Conservation (phyloP, 2,888 invertebrate species). For the Omphaloscelis lunosa region DNA sequence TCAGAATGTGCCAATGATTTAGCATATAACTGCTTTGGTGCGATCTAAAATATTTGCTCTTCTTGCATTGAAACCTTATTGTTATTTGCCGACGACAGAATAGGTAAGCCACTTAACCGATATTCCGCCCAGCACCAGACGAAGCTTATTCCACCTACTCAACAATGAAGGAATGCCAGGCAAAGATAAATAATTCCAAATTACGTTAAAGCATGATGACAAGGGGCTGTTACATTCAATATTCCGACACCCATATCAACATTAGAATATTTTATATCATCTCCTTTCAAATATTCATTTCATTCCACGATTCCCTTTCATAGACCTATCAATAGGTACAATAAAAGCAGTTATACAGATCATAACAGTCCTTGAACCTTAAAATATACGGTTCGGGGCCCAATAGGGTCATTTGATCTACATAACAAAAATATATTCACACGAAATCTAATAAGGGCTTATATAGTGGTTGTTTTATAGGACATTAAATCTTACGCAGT, state of each 20-base stretch:
- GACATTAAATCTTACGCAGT: constrained; percentile 47
- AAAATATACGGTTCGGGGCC: constrained; percentile 59
- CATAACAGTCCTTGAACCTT: constrained; percentile 63
- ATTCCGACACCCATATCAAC: constrained; percentile 51
- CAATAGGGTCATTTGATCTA: constrained; percentile 69
- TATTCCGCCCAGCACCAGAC: not conserved
- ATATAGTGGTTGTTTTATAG: constrained; percentile 57
- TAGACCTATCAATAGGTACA: constrained; percentile 62
- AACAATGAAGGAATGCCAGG: not conserved
- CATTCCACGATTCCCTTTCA: constrained; percentile 60
- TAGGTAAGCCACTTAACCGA: not conserved
- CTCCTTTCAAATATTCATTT: constrained; percentile 61
- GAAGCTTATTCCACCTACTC: not conserved
- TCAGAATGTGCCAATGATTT: not conserved
- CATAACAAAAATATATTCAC: constrained; percentile 73
- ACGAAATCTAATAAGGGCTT: constrained; percentile 61
- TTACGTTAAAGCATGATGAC: constrained; percentile 48
- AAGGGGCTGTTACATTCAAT: constrained; percentile 45
- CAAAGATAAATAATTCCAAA: constrained; percentile 43
- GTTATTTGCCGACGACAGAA: not conserved
- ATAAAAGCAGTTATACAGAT: constrained; percentile 66
- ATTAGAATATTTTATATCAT: constrained; percentile 60
- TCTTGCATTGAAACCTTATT: not conserved
- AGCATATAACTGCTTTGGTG: not conserved
- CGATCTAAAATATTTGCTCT: not conserved